Evolutionary conservation across 2,113 vertebrate genomes (phyloP), one percentile per base, ranked within the genome.

Genomic region (Xiphophorus couchianus): DNA sequence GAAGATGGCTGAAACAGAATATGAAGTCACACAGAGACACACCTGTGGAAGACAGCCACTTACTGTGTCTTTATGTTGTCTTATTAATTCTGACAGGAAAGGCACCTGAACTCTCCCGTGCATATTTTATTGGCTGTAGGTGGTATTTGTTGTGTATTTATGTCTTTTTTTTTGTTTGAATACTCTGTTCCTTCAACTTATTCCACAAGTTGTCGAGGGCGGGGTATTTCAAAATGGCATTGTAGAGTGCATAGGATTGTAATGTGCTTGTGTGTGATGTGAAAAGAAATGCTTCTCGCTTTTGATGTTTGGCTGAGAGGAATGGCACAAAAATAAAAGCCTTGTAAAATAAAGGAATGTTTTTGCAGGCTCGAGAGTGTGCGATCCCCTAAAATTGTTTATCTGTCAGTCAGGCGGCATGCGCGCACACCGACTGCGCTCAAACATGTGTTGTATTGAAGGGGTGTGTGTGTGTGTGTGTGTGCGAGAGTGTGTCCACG

Each of bases 111-210:
- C 83, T 81, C 72, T 80, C 66, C 80, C 84, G 84, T 93, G 90
- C 90, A 90, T 91, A 90, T 89, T 91, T 92, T 82, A 91, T 91
- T 79, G 82, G 76, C 82, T 78, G 80, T 83, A 81, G 88, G 88
- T 87, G 89, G 78, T 88, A 77, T 88, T 90, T 89, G 88, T 90
- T 82, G 83, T 85, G 80, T 91, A 76, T 91, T 93, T 91, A 91
- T 77, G 81, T 82, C 76, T 37, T 12, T 12, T 35, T 42, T 42
- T 42, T 87, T 87, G 69, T 89, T 89, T 87, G 80, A 88, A 86
- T 83, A 74, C 28, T 64, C 78, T 19, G 6, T 78, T 76, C 80
- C 73, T 81, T 91, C 85, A 88, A 83, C 75, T 70, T 78, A 81
- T 88, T 91, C 90, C 76, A 86, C 84, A 90, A 86, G 90, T 92